Evolutionary conservation across 2,797 vertebrate species (phyloP).

Genomic region (Crax fasciolata): DNA sequence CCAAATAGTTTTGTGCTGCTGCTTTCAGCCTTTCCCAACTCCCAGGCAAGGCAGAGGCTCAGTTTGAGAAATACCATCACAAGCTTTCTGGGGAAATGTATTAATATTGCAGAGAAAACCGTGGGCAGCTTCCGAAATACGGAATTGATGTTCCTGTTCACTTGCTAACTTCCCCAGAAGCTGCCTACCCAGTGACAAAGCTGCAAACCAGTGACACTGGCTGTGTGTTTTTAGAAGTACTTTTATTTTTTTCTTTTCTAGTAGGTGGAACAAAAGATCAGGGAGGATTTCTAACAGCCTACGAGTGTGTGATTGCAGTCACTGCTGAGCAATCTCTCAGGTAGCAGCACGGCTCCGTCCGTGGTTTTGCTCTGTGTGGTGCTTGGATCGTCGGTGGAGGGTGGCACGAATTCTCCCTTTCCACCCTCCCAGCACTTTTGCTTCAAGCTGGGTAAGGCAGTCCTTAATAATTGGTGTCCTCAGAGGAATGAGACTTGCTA

Average conservation of each 20-base stretch:
- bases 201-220: not conserved
- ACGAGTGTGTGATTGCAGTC: not conserved
- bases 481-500: not conserved
- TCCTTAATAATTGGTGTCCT: not conserved
- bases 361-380: not conserved
- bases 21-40: slow-evolving; percentile 43
- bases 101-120: slow-evolving; percentile 32
- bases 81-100: not conserved
- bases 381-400: not conserved
- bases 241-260: not conserved
- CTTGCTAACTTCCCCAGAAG: slow-evolving; percentile 10
- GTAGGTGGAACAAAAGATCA: not conserved
- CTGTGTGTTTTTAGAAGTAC: not conserved
- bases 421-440: not conserved
- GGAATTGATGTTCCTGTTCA: not conserved
- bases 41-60: slow-evolving; percentile 19
- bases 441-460: not conserved
- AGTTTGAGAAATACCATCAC: slow-evolving; percentile 20
- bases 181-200: not conserved
- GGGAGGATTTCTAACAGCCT: not conserved
- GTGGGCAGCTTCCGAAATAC: slow-evolving; percentile 22
- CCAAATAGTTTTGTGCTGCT: slow-evolving; percentile 34
- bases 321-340: not conserved
- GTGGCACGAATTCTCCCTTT: not conserved
- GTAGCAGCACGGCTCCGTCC: not conserved